Evolutionary conservation across 2,113 vertebrate species (phyloP), one percentile per base, ranked within the genome.

Genomic region (Dasyurus viverrinus): DNA sequence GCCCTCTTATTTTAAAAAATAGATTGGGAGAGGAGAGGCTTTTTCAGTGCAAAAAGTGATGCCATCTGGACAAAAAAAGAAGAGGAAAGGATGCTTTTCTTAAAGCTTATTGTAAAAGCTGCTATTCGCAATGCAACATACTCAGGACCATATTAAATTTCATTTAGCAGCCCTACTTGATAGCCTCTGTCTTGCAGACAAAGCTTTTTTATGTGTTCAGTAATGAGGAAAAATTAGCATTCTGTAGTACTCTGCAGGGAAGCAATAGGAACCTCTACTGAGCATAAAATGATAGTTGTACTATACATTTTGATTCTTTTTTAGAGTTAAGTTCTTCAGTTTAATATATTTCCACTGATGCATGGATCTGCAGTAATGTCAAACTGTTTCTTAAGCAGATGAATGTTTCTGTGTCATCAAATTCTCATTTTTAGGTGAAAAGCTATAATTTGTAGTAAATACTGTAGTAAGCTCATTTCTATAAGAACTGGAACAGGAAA

Each of bases 1-100:
- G 1, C 91, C 89, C 53, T 94, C 90, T 5, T 42, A 42, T 84
- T 95, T 94, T 93, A 95, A 95, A 95, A 97, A 93, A 95, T 92
- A 95, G 90, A 90, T 89, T 60, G 91, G 89, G 90, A 68, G 90
- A 42, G 22, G 68, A 84, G 16, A 53, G 89, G 68, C 94, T 93
- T 95, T n/a, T 60, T 76, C 27, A 93, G 52, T 76, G 52, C 30
- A 8, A 55, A 76, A 91, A 50, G 89, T 46, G 42, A 48, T 93
- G 89, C 42, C 92, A 95, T 92, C 52, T 36, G 91, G 47, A 42
- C 53, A 54, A 52, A 91, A 53, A 46, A 54, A 8, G 26, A 30
- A 26, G 30, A 68, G 30, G 12, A 68, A 68, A 54, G 57, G 26
- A 52, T n/a, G 0, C 1, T 50, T 92, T 93, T 91, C 89, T 54